Evolutionary conservation across 2,797 vertebrate genomes (phyloP).

Genomic region (Xyrichtys novacula): DNA sequence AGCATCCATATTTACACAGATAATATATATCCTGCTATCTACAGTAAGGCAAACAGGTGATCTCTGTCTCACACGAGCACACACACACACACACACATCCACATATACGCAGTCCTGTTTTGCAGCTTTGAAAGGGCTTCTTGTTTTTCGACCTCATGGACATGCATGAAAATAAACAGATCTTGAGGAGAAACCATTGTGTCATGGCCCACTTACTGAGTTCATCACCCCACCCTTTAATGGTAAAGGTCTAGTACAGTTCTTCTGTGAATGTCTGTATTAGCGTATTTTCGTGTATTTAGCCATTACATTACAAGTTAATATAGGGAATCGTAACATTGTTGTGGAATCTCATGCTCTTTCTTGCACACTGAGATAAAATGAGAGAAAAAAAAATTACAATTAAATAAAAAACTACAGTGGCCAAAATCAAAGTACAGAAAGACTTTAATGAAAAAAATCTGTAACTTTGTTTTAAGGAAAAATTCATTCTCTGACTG

Average conservation of each 20-base stretch:
- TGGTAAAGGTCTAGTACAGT: slow-evolving; percentile 42
- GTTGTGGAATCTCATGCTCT: too few relatives aligned
- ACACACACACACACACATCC: slow-evolving; percentile 5
- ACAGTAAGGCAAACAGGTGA: slow-evolving; percentile 58
- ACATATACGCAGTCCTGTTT: slow-evolving; percentile 27
- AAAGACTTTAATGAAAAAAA: too few relatives aligned
- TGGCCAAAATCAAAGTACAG: too few relatives aligned
- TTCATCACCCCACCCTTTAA: slow-evolving; percentile 43
- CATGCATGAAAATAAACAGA: slow-evolving; percentile 74
- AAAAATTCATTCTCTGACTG: too few relatives aligned
- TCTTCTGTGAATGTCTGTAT: slow-evolving; percentile 29
- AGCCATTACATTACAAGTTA: too few relatives aligned
- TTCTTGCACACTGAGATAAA: too few relatives aligned
- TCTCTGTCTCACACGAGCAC: neutral
- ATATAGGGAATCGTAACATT: too few relatives aligned
- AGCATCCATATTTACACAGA: slow-evolving; percentile 38
- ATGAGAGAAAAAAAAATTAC: too few relatives aligned
- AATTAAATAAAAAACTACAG: too few relatives aligned
- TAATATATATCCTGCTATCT: slow-evolving; percentile 52
- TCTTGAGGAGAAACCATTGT: slow-evolving; percentile 77
- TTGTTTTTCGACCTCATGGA: slow-evolving; percentile 68
- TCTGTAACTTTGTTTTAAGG: too few relatives aligned
- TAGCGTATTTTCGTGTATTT: neutral
- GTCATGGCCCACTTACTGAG: slow-evolving; percentile 58
- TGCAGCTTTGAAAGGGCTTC: slow-evolving; percentile 73